Evolutionary conservation across 2,888 invertebrate genomes (phyloP).

Genomic region (Epiblema foenella): DNA sequence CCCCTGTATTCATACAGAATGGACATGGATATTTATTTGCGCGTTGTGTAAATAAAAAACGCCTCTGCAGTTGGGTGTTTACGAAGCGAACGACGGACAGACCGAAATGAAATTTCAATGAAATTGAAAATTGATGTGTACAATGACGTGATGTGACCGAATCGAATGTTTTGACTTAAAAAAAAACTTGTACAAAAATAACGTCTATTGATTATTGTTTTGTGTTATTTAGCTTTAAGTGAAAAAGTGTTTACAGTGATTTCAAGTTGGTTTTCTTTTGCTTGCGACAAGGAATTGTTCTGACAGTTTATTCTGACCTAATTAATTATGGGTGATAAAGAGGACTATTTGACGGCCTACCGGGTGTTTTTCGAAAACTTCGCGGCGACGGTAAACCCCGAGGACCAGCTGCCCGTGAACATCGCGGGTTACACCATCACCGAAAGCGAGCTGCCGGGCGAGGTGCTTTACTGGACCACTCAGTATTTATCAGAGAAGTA

Average conservation of each 20-base stretch:
- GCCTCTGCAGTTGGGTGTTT: conserved; percentile 41
- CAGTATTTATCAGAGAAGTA: conserved; percentile 92
- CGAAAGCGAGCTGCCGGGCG: conserved; percentile 89
- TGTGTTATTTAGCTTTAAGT: conserved; percentile 52
- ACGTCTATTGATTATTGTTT: conserved; percentile 50
- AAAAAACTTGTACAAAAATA: conserved; percentile 52
- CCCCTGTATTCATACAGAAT: conserved; percentile 16
- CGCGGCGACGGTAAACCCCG: conserved; percentile 87
- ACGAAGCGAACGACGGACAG: conserved; percentile 32
- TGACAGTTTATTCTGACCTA: conserved; percentile 54
- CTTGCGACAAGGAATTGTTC: conserved; percentile 50
- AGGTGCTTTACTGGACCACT: conserved; percentile 90
- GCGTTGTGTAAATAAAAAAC: conserved; percentile 25
- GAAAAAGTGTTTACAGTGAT: conserved; percentile 51
- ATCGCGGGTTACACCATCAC: conserved; percentile 88
- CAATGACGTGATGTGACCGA: conserved; percentile 59
- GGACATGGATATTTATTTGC: conserved; percentile 13
- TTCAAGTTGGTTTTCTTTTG: conserved; percentile 25
- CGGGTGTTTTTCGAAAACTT: conserved; percentile 90
- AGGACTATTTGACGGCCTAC: conserved; percentile 89
- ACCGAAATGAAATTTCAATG: conserved; percentile 36
- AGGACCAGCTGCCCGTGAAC: conserved; percentile 90
- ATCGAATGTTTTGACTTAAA: conserved; percentile 72
- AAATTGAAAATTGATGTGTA: conserved; percentile 43
- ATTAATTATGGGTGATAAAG: conserved; percentile 80